Percentiles rank a stretch among this genome's conserved stretches.
Evolutionary conservation across 2,113 vertebrate species (phyloP).

Genomic region (Caracal caracal): DNA sequence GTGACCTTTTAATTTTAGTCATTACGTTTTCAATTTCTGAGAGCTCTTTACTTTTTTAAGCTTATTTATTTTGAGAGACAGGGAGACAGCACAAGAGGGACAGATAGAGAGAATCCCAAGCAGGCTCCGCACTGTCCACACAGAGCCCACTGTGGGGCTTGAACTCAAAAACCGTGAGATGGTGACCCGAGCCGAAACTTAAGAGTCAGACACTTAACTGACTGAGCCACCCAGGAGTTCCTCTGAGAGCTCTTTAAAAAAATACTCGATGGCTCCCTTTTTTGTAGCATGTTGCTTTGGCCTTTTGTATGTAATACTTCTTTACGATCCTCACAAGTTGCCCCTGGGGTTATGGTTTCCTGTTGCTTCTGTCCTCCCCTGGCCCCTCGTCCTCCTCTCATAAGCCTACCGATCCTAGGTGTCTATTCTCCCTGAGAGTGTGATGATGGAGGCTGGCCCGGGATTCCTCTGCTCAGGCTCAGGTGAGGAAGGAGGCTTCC

Average conservation of each 20-base stretch:
- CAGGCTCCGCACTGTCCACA: no score
- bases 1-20: background rate
- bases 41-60: background rate
- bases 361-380: background rate
- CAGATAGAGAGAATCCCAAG: no score
- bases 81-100: no score
- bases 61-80: no score
- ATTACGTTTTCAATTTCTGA: slow-evolving; percentile 12
- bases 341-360: background rate
- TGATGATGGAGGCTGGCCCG: rapidly evolving
- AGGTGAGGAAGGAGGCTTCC: background rate
- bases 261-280: background rate
- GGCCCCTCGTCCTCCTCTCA: background rate
- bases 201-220: no score
- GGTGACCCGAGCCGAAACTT: no score
- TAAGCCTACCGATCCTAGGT: background rate
- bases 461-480: background rate
- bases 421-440: background rate
- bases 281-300: background rate
- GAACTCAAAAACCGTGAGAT: no score
- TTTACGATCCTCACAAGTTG: background rate
- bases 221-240: no score
- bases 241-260: background rate
- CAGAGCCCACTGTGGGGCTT: no score
- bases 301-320: background rate